A percentile compares a stretch with the other conserved stretches of the same genome.
These are phyloP conservation scores for Cordilura impudica DNA, from an alignment of 2,888 invertebrate genomes.

Conservation along the genomic window DNA sequence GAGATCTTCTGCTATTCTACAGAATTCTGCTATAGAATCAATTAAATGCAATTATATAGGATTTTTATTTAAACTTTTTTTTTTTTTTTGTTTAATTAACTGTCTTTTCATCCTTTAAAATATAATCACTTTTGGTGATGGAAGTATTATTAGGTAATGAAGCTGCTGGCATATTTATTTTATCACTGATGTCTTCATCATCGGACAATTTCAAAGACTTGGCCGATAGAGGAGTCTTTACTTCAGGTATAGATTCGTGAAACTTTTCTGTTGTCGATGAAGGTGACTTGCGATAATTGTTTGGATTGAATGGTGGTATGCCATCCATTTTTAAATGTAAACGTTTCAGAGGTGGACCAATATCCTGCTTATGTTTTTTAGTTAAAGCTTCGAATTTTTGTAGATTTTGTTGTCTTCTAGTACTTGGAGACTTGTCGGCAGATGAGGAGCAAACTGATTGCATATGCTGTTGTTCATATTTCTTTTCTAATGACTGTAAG, in stretches of 20 bases:
- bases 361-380: conserved; percentile 76
- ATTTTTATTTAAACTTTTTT: not conserved
- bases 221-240: conserved; percentile 78
- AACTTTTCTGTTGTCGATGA: conserved; percentile 72
- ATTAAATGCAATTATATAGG: not conserved
- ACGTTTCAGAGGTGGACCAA: conserved; percentile 77
- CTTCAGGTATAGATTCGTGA: conserved; percentile 43
- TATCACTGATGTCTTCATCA: conserved; percentile 65
- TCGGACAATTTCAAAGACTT: conserved; percentile 74
- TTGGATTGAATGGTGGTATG: conserved; percentile 78
- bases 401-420: conserved; percentile 75
- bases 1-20: no score
- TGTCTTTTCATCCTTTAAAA: conserved; percentile 66
- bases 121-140: conserved; percentile 66
- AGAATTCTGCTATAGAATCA: no score
- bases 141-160: conserved; percentile 54
- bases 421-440: conserved; percentile 74
- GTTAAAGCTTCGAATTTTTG: conserved; percentile 75
- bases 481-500: conserved; percentile 91
- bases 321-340: conserved; percentile 77
- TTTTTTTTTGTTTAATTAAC: conserved; percentile 43
- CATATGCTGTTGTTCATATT: conserved; percentile 78
- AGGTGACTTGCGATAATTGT: conserved; percentile 80
- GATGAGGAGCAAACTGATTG: conserved; percentile 77
- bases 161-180: conserved; percentile 64